Conservation (phyloP, 2,113 vertebrate species). For the Coturnix japonica region DNA sequence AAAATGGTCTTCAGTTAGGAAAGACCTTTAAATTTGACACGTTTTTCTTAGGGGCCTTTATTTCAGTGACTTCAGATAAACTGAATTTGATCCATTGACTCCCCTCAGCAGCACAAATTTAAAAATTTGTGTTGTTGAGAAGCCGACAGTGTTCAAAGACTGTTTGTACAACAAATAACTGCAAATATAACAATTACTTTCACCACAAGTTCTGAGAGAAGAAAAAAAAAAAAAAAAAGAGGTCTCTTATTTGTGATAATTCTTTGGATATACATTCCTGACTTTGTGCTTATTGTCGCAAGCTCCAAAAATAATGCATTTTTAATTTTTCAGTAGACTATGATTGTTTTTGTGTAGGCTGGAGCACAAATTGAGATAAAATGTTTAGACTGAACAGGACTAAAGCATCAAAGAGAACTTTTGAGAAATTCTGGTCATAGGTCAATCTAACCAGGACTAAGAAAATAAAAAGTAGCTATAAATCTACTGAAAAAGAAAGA, state of each 20-base stretch:
- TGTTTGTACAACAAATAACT: conserved; percentile 32
- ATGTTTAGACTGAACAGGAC: background rate
- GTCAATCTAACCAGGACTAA: conserved; percentile 41
- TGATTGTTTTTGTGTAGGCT: background rate
- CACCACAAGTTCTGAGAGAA: conserved; percentile 54
- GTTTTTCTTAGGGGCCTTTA: conserved; percentile 82
- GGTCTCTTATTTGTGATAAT: conserved; percentile 16
- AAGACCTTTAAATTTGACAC: conserved; percentile 87
- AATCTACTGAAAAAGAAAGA: conserved; percentile 44
- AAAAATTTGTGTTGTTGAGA: conserved; percentile 76
- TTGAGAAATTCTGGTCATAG: conserved; percentile 50
- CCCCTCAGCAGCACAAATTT: conserved; percentile 77
- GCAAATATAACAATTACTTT: conserved; percentile 47
- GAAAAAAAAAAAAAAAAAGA: background rate
- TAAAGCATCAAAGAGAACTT: conserved; percentile 57
- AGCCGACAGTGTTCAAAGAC: conserved; percentile 65
- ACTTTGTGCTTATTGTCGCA: conserved; percentile 19
- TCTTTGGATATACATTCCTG: conserved; percentile 23
- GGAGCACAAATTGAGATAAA: conserved; percentile 16
- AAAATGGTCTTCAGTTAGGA: conserved; percentile 86
- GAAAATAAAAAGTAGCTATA: conserved; percentile 53
- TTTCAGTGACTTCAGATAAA: conserved; percentile 81
- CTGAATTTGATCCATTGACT: conserved; percentile 82
- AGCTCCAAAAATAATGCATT: conserved; percentile 25
- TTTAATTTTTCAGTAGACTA: background rate